Evolutionary conservation across 2,113 vertebrate genomes (phyloP).

Genomic region (Arothron firmamentum): DNA sequence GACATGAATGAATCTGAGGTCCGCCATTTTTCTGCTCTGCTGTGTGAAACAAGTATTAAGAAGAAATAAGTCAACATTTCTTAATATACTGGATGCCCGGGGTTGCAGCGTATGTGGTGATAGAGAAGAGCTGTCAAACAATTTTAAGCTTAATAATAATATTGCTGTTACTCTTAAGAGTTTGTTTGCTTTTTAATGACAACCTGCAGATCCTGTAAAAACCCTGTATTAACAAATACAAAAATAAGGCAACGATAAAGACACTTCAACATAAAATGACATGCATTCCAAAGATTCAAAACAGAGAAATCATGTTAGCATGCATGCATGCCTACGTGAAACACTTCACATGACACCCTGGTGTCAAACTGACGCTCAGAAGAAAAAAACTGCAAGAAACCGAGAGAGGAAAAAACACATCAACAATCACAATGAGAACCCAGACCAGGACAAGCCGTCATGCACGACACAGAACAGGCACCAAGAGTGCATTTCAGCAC

Average conservation of each 20-base stretch:
- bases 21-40: no score
- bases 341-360: not conserved
- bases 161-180: no score
- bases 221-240: not conserved
- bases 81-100: no score
- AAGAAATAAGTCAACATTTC: no score
- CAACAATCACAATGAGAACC: not conserved
- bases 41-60: no score
- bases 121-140: no score
- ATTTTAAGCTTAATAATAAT: no score
- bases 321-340: slow-evolving; percentile 16
- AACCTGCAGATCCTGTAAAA: not conserved
- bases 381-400: slow-evolving; percentile 9
- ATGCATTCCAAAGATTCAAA: slow-evolving; percentile 11
- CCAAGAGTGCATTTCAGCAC: slow-evolving; percentile 30
- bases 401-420: slow-evolving; percentile 8
- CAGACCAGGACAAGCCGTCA: slow-evolving; percentile 21
- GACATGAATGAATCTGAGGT: no score
- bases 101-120: no score
- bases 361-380: slow-evolving; percentile 23
- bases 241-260: not conserved
- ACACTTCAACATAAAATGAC: not conserved
- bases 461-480: slow-evolving; percentile 33
- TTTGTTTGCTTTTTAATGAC: no score
- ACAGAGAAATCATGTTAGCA: slow-evolving; percentile 31